Percentiles rank a stretch among this genome's conserved stretches.
These are phyloP conservation scores for Mandrillus leucophaeus DNA, from an alignment of 2,113 vertebrate genomes.

Conservation along the genomic window DNA sequence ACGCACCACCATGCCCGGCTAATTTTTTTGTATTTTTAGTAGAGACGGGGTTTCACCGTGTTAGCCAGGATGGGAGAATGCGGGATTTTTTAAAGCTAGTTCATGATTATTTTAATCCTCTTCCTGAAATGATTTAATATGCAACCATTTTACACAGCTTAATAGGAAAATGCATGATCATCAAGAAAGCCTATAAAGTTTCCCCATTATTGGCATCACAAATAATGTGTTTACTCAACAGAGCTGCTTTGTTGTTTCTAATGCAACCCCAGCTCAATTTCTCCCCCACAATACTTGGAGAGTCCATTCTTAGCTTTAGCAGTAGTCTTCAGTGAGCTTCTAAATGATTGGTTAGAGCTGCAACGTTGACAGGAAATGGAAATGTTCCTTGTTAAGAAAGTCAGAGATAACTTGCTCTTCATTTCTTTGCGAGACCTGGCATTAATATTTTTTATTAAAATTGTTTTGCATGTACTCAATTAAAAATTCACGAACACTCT, in stretches of 20 bases:
- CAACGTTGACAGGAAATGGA: background rate
- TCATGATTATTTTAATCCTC: background rate
- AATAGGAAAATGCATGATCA: conserved; percentile 21
- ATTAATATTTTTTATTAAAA: conserved; percentile 26
- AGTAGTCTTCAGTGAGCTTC: background rate
- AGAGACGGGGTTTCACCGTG: too few species aligned
- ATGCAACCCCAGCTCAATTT: background rate
- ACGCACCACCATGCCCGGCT: too few species aligned
- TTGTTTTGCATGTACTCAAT: background rate
- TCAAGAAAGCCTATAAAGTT: conserved; percentile 43
- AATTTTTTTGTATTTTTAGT: too few species aligned
- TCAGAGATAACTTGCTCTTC: background rate
- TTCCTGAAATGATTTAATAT: background rate
- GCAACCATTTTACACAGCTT: conserved; percentile 3
- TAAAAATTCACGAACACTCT: background rate
- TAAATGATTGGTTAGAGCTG: background rate
- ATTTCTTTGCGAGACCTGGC: background rate
- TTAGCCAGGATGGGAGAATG: background rate
- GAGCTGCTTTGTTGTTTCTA: conserved; percentile 69
- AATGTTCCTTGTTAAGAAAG: conserved; percentile 1
- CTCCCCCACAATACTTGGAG: background rate
- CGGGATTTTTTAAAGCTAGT: conserved; percentile 18
- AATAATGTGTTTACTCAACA: conserved; percentile 55
- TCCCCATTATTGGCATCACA: conserved; percentile 64
- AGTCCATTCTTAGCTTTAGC: background rate